Evolutionary conservation across 1,140 invertebrate species (phyloP).

Genomic region (Pollicipes pollicipes): DNA sequence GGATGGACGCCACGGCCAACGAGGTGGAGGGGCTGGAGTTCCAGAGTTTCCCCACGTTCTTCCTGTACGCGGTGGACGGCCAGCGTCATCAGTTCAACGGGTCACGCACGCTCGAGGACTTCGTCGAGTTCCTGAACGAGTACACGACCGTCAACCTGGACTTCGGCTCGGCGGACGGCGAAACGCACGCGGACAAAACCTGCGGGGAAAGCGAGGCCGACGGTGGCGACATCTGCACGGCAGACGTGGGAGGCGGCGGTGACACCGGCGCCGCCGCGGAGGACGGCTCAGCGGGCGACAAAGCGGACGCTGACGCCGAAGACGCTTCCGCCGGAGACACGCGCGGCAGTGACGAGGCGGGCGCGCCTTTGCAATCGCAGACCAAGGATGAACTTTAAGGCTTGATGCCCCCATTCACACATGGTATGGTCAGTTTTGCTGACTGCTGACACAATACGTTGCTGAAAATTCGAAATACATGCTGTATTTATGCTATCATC

Average conservation of each 20-base stretch:
- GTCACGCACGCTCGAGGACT: background rate
- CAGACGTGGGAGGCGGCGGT: background rate
- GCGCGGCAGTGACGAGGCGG: too few species aligned
- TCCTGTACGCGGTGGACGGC: background rate
- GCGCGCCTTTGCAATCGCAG: too few species aligned
- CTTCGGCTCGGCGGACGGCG: background rate
- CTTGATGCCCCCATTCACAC: too few species aligned
- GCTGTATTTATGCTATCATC: too few species aligned
- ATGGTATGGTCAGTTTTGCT: too few species aligned
- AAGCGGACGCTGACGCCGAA: background rate
- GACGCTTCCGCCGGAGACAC: too few species aligned
- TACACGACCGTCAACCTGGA: background rate
- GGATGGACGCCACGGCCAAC: conserved; percentile 3
- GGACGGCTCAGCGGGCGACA: background rate
- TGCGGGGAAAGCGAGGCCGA: background rate
- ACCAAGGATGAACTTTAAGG: too few species aligned
- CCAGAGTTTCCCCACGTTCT: background rate
- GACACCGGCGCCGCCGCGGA: too few species aligned
- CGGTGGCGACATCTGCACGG: background rate
- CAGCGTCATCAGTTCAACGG: background rate
- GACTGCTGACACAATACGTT: too few species aligned
- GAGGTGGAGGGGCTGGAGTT: background rate
- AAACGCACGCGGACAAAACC: too few species aligned
- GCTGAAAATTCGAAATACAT: too few species aligned
- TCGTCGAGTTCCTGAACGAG: background rate